These are phyloP conservation scores for Carcinoscorpius rotundicauda DNA, from an alignment of 1,140 invertebrate species.

Conservation along the genomic window DNA sequence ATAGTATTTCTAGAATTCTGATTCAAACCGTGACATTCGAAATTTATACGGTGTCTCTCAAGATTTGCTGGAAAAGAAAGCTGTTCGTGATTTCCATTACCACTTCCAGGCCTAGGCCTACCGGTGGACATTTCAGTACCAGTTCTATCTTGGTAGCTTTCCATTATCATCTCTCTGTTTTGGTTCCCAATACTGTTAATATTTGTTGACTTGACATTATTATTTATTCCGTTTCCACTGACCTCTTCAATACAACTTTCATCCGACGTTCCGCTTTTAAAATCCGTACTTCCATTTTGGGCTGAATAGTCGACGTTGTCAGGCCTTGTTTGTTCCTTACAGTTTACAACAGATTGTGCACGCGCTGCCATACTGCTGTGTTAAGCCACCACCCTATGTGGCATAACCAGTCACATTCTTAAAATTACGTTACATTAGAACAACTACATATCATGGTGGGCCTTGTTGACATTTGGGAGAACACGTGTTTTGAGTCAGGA, in stretches of 20 bases:
- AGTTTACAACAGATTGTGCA: not conserved
- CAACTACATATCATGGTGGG: too few species aligned
- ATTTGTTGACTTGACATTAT: not conserved
- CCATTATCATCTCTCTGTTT: conserved; percentile 17
- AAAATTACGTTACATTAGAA: too few species aligned
- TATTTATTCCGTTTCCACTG: conserved; percentile 2
- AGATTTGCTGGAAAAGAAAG: not conserved
- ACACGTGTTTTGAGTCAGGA: too few species aligned
- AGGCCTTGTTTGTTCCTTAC: conserved; percentile 1
- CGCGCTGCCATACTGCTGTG: conserved; percentile 4
- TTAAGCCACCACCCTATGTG: conserved; percentile 6
- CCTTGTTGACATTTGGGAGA: too few species aligned
- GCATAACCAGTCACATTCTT: too few species aligned
- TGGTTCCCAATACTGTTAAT: not conserved
- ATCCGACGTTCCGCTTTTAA: not conserved
- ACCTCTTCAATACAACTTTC: not conserved
- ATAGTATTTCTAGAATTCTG: conserved; percentile 3
- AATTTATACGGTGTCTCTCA: conserved; percentile 7
- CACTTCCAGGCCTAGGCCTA: conserved; percentile 3
- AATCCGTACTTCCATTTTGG: not conserved
- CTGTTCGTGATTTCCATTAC: not conserved
- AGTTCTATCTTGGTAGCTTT: conserved; percentile 20
- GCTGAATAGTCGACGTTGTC: not conserved
- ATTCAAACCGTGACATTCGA: conserved; percentile 6
- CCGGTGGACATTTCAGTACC: conserved; percentile 4